Conservation (phyloP, 2,888 invertebrate genomes). For the Prenolepis imparis region DNA sequence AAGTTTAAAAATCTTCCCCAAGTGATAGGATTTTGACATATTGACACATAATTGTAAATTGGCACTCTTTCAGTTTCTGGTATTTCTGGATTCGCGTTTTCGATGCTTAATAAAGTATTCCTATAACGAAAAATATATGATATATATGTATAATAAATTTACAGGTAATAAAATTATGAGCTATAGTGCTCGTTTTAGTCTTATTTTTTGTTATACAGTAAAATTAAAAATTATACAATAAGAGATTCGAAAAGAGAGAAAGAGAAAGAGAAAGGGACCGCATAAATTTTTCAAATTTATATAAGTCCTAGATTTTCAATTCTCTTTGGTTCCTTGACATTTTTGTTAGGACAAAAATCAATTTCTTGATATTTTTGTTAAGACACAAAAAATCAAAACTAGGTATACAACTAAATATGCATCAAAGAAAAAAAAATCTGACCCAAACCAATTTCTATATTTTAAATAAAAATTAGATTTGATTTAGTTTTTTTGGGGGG, state of each 20-base stretch:
- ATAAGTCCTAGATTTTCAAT: neutral
- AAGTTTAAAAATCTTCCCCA: conserved; percentile 91
- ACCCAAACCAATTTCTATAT: too few relatives aligned
- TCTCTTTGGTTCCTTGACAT: too few relatives aligned
- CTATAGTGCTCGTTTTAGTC: neutral
- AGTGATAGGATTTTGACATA: conserved; percentile 92
- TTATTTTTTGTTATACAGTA: conserved; percentile 11
- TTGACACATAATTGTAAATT: conserved; percentile 95
- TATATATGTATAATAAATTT: neutral
- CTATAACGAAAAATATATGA: conserved; percentile 20
- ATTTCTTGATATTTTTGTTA: too few relatives aligned
- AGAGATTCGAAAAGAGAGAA: neutral
- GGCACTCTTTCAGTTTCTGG: conserved; percentile 86
- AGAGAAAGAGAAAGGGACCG: too few relatives aligned
- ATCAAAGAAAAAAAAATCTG: too few relatives aligned
- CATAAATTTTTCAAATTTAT: neutral
- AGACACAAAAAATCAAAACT: too few relatives aligned
- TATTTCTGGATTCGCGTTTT: neutral
- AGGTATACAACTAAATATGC: too few relatives aligned
- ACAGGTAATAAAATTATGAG: neutral
- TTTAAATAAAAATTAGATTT: too few relatives aligned
- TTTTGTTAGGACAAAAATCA: too few relatives aligned
- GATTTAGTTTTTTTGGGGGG: too few relatives aligned
- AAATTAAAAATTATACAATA: neutral
- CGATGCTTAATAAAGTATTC: conserved; percentile 18